Evolutionary conservation across 2,888 invertebrate species (phyloP), one percentile per base, ranked within the genome.

Genomic region (Tetragonisca angustula): DNA sequence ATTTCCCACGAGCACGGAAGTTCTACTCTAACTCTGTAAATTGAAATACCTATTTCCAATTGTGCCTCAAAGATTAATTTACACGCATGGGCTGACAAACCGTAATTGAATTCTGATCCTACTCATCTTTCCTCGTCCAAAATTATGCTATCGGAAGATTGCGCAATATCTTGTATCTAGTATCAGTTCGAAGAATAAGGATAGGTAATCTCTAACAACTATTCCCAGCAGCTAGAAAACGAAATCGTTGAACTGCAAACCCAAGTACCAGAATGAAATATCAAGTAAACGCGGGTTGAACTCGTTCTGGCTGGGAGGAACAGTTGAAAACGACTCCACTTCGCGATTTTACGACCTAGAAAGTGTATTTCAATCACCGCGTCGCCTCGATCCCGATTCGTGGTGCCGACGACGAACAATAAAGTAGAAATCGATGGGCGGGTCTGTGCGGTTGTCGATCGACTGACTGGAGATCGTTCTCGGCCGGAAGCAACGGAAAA

Each of bases 291-390:
- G 17, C 27, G 19, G 75, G 77, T 82, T 87, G 21, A 78, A 91
- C 91, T 91, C 82, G 91, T 91, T 91, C 83, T 90, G 85, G 88
- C 84, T 86, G 90, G 87, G 90, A 92, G 89, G 85, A 70, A 70
- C 11, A 49, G 17, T 17, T 65, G 61, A 62, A 56, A 62, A 69
- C 75, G 74, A 65, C 56, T 9, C 43, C 43, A 67, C 19, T 64
- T 71, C 67, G 43, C 76, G 87, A 90, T 90, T 92, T 92, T 93
- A 93, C 91, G 92, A 91, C 90, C 91, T 93, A 94, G 94, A 94
- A 94, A 94, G 93, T 93, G 92, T 93, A 93, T 93, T 92, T 91
- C 85, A 91, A 87, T 24, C 75, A 56, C 50, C 59, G 64, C 65
- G 73, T 24, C 74, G 76, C 27, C 54, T 62, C 43, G 76, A 24